Conservation (phyloP, 2,888 invertebrate genomes). For the Drosophila neotestacea region DNA sequence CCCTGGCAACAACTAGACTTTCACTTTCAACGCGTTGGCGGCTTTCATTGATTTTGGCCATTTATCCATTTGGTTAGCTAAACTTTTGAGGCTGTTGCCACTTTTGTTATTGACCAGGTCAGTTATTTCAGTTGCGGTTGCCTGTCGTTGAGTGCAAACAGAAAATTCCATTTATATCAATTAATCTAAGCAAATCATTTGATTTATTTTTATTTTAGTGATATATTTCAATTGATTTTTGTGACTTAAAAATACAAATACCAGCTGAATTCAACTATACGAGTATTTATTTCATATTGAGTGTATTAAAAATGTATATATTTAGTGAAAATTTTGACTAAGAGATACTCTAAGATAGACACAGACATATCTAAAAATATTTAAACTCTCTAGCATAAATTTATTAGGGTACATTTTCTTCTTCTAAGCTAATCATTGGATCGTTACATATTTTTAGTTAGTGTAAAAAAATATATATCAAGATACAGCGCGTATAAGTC, state of each 20-base stretch:
- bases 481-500: no score
- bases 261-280: background rate
- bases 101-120: constrained; percentile 41
- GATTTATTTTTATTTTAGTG: constrained; percentile 21
- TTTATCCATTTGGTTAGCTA: constrained; percentile 18
- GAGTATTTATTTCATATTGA: background rate
- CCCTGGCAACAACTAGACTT: constrained; percentile 48
- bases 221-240: constrained; percentile 24
- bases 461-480: no score
- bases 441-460: no score
- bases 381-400: no score
- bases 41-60: constrained; percentile 37
- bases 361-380: no score
- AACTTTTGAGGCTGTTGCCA: background rate
- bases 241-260: constrained; percentile 3
- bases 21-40: constrained; percentile 69
- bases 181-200: constrained; percentile 38
- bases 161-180: constrained; percentile 34
- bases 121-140: constrained; percentile 39
- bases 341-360: no score
- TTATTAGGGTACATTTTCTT: no score
- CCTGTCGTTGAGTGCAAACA: constrained; percentile 26
- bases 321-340: no score
- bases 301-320: background rate
- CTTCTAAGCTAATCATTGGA: no score